Evolutionary conservation across 2,888 invertebrate genomes (phyloP).

Genomic region (Synanthedon andrenaeformis): DNA sequence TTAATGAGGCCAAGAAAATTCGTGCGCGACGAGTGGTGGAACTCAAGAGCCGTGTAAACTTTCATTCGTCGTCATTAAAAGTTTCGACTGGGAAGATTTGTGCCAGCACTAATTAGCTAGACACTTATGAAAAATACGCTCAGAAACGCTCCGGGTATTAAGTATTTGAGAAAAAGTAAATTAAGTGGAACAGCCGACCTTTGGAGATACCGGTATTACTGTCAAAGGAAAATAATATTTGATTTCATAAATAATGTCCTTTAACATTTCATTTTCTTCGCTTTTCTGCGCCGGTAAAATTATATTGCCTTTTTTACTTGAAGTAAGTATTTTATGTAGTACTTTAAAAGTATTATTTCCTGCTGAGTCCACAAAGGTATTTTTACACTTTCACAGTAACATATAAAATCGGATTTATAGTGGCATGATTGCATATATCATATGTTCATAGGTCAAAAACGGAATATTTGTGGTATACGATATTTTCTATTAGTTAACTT

Average conservation of each 20-base stretch:
- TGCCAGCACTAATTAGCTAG: constrained; percentile 63
- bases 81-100: constrained; percentile 59
- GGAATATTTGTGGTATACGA: too few species aligned
- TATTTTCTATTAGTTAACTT: too few species aligned
- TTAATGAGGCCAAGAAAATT: constrained; percentile 64
- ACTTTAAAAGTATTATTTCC: too few species aligned
- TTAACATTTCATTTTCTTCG: not conserved
- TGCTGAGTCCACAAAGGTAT: too few species aligned
- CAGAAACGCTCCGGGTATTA: not conserved
- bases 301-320: not conserved
- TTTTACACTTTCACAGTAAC: too few species aligned
- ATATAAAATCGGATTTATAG: too few species aligned
- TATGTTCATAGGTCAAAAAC: too few species aligned
- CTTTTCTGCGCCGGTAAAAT: not conserved
- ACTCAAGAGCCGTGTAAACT: constrained; percentile 62
- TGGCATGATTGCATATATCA: too few species aligned
- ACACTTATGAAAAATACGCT: constrained; percentile 37
- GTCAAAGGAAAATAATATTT: not conserved
- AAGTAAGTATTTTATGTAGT: too few species aligned
- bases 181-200: not conserved
- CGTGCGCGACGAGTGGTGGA: constrained; percentile 41
- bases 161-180: not conserved
- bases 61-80: constrained; percentile 66
- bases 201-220: not conserved
- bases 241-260: not conserved